phyloP scores from a whole-genome alignment of 2,113 vertebrate genomes.

The Pholis gunnellus region DNA sequence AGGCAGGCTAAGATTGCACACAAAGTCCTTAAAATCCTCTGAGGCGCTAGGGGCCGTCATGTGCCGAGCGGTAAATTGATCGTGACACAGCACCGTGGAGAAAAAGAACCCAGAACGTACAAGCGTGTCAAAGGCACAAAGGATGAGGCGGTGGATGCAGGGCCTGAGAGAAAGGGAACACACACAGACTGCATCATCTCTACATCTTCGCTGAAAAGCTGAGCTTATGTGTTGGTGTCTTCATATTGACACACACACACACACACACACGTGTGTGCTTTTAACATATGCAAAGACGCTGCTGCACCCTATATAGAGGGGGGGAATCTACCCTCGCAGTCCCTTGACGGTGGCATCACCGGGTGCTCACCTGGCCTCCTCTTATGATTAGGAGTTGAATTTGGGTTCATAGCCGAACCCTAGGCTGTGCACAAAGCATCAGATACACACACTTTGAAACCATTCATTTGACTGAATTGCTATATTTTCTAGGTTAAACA shows the following conservation, averaged over 20 bases:
- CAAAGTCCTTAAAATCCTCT: constrained; percentile 80
- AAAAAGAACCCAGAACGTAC: constrained; percentile 69
- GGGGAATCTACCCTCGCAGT: background rate
- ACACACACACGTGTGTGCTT: constrained; percentile 6
- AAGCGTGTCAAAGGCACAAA: constrained; percentile 77
- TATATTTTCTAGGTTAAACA: constrained; percentile 72
- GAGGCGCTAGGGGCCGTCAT: constrained; percentile 80
- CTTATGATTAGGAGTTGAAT: constrained; percentile 2
- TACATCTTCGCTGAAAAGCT: constrained; percentile 56
- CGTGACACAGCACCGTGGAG: constrained; percentile 73
- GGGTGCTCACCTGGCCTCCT: constrained; percentile 16
- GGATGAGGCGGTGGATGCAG: constrained; percentile 64
- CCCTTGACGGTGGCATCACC: background rate
- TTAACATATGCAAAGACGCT: background rate
- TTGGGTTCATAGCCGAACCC: constrained; percentile 22
- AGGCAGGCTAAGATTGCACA: constrained; percentile 76
- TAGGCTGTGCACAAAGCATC: constrained; percentile 21
- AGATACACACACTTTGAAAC: constrained; percentile 46
- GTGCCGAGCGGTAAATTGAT: constrained; percentile 83
- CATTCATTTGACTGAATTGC: constrained; percentile 55
- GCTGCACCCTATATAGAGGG: background rate
- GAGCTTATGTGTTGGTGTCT: constrained; percentile 42
- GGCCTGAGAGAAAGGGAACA: constrained; percentile 71
- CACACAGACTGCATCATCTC: constrained; percentile 67
- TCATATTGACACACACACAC: constrained; percentile 24